A percentile compares a stretch with the other conserved stretches of the same genome.
phyloP scores from a whole-genome alignment of 30 jellyfish, hydroid and myxozoan species.

The Sanderia malayensis region DNA sequence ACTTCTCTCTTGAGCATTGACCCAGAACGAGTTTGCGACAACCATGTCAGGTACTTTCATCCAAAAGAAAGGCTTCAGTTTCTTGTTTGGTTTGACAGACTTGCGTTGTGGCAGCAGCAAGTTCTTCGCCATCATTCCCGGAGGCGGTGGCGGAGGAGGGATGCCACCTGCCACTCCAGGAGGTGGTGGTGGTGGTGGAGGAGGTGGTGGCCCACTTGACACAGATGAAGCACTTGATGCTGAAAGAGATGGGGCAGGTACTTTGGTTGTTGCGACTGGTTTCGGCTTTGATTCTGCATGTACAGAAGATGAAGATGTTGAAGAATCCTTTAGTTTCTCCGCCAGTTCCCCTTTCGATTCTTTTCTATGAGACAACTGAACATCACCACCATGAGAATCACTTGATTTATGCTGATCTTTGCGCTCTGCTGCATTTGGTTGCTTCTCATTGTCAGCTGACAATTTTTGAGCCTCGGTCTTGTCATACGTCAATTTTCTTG shows the following conservation, averaged over 20 bases:
- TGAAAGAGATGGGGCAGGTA: too few relatives aligned
- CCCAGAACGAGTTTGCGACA: slow-evolving; percentile 76
- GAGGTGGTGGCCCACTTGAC: not conserved
- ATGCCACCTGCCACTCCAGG: slow-evolving; percentile 52
- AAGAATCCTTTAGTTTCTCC: not conserved
- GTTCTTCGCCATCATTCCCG: slow-evolving; percentile 30
- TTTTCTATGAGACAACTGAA: not conserved
- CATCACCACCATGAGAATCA: not conserved
- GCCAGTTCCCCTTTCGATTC: not conserved
- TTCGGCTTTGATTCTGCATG: too few relatives aligned
- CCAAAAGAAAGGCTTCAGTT: slow-evolving; percentile 90
- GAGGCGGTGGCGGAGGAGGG: slow-evolving; percentile 86
- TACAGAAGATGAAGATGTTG: slow-evolving; percentile 20
- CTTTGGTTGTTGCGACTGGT: too few relatives aligned
- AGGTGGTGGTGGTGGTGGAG: slow-evolving; percentile 75
- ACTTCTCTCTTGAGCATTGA: slow-evolving; percentile 51
- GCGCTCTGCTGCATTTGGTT: too few relatives aligned
- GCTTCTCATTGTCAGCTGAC: not conserved
- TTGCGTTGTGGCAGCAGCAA: slow-evolving; percentile 56
- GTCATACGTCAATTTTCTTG: slow-evolving; percentile 15
- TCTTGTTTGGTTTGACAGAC: slow-evolving; percentile 71
- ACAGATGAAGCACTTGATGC: slow-evolving; percentile 28
- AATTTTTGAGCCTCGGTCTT: not conserved
- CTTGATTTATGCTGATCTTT: too few relatives aligned
- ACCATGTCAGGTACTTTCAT: slow-evolving; percentile 78